Evolutionary conservation across 2,113 vertebrate genomes (phyloP).

Genomic region (Heterotilapia buettikoferi): DNA sequence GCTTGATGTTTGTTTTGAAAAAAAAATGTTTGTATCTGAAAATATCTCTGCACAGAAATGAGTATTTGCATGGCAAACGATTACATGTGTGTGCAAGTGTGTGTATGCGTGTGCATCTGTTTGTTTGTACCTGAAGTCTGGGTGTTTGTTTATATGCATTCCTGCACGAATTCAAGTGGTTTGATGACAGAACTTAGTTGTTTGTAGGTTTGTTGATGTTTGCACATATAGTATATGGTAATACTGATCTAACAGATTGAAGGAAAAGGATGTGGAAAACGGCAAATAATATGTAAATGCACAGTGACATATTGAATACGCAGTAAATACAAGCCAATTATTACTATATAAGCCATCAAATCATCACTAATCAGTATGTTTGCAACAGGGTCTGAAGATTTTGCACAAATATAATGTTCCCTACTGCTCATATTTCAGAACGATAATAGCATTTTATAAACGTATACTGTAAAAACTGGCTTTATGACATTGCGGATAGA

Average conservation of each 20-base stretch:
- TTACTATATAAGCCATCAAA: conserved; percentile 52
- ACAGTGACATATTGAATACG: conserved; percentile 52
- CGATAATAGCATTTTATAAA: conserved; percentile 35
- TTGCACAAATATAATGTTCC: conserved; percentile 58
- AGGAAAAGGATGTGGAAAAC: conserved; percentile 6
- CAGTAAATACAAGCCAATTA: conserved; percentile 55
- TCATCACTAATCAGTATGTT: conserved; percentile 56
- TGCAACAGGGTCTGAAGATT: conserved; percentile 61
- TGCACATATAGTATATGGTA: conserved; percentile 33
- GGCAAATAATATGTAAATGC: conserved; percentile 37
- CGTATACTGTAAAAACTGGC: conserved; percentile 38
- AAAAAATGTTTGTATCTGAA: conserved; percentile 13
- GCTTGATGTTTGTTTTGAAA: conserved; percentile 19
- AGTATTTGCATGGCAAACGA: conserved; percentile 45
- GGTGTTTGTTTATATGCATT: conserved; percentile 34
- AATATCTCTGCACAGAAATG: conserved; percentile 34
- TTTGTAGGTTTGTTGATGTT: conserved; percentile 44
- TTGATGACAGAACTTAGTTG: conserved; percentile 2
- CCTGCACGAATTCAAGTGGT: conserved; percentile 31
- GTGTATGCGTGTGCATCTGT: conserved; percentile 5
- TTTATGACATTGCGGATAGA: conserved; percentile 23
- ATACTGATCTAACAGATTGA: conserved; percentile 39
- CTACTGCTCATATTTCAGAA: conserved; percentile 48
- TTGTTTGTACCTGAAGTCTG: conserved; percentile 2
- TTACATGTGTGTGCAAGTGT: conserved; percentile 26